Evolutionary conservation across 2,797 vertebrate genomes (phyloP), one percentile per base, ranked within the genome.

Genomic region (Synanceia verrucosa): DNA sequence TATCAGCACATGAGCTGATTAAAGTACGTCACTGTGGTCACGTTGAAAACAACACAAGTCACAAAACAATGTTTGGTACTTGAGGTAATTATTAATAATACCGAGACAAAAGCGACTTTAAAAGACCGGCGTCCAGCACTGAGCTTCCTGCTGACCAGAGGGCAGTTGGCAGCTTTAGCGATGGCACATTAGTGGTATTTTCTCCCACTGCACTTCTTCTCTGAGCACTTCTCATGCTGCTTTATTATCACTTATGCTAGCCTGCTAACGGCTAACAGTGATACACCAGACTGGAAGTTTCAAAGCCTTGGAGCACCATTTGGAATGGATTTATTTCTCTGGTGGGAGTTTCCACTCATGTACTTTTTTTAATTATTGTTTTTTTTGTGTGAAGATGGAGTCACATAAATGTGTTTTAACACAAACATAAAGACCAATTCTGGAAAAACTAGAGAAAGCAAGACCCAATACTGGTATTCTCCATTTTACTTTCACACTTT

Each of bases 151-250:
- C 60, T 8, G 36, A 73, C 66, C 71, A 23, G n/a, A n/a, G n/a
- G 91, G 91, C 91, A 91, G 91, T 87, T 81, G 31, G 65, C 75
- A 90, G 90, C 87, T 91, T 86, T 87, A 50, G 59, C 66, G 41
- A 36, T 44, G 82, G 85, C 83, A 89, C 82, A 36, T 77, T 34
- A 37, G 71, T 64, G 63, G 51, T 57, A 5, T 61, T 53, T 41
- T 78, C 31, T 72, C 50, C 47, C 52, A 59, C 36, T 56, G 61
- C 59, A 65, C 9, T 34, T 59, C 60, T 31, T 9, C 57, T 47
- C 55, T 59, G 41, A 37, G 68, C 43, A 52, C 31, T 44, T 56
- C 11, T 4, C 33, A 29, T 78, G 70, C 73, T 81, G 55, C 14
- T 66, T 69, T 26, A 76, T n/a, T 2, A 47, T 61, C 62, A 64